Conservation (phyloP, 1,140 invertebrate species). For the Episyrphus balteatus region DNA sequence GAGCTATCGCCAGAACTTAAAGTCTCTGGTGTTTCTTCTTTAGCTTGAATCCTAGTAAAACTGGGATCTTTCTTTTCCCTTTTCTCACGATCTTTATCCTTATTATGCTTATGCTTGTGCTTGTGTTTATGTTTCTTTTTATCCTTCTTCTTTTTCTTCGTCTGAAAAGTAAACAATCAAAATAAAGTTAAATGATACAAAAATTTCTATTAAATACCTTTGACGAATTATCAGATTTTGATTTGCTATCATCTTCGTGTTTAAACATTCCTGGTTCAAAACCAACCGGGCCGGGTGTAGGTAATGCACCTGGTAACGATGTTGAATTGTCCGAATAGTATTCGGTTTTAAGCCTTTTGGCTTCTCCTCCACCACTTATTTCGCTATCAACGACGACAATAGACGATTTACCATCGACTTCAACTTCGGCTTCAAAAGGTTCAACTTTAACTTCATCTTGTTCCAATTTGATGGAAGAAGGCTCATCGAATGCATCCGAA, state of each 20-base stretch:
- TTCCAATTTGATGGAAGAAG: constrained; percentile 22
- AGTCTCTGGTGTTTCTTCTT: constrained; percentile 44
- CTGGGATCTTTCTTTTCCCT: constrained; percentile 41
- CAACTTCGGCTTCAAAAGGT: constrained; percentile 19
- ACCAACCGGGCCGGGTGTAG: constrained; percentile 53
- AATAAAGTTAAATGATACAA: constrained; percentile 3
- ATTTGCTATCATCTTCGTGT: constrained; percentile 40
- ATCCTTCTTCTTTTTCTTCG: constrained; percentile 70
- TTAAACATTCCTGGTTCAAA: constrained; percentile 74
- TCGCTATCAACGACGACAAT: background rate
- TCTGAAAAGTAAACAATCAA: constrained; percentile 39
- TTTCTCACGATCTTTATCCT: constrained; percentile 36
- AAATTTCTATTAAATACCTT: constrained; percentile 38
- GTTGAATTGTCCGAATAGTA: constrained; percentile 67
- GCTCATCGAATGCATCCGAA: constrained; percentile 25
- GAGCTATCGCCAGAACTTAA: constrained; percentile 45
- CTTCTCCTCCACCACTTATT: background rate
- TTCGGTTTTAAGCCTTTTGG: constrained; percentile 31
- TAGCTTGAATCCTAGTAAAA: constrained; percentile 33
- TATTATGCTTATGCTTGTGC: constrained; percentile 62
- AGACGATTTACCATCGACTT: constrained; percentile 8
- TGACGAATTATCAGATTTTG: constrained; percentile 38
- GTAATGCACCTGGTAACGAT: constrained; percentile 56
- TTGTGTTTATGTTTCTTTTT: constrained; percentile 73
- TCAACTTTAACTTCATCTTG: constrained; percentile 21